phyloP scores from a whole-genome alignment of 1,140 invertebrate species.

The Meloidogyne chitwoodi region DNA sequence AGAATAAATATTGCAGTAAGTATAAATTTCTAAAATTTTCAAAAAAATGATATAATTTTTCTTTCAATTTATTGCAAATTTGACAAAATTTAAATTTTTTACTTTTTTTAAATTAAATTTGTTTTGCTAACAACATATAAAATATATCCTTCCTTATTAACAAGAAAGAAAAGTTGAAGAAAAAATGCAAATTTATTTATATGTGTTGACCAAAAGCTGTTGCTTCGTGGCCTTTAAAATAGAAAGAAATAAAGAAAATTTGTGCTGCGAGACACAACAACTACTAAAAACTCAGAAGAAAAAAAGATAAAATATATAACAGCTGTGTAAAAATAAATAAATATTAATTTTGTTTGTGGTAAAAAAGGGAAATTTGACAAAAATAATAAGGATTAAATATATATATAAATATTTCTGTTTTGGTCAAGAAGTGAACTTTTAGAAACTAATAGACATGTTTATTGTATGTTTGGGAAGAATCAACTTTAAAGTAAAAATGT shows the following conservation, averaged over 20 bases:
- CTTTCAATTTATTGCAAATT: no score
- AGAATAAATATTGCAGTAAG: no score
- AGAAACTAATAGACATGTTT: no score
- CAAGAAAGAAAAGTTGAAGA: neutral
- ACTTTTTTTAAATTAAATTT: neutral
- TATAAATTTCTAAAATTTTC: neutral
- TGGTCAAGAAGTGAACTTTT: neutral
- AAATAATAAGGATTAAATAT: neutral
- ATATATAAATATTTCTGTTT: no score
- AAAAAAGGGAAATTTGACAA: neutral
- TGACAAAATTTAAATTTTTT: no score
- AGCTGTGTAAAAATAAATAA: neutral
- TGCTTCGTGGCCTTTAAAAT: neutral
- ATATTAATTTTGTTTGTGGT: neutral
- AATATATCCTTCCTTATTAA: neutral
- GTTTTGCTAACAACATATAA: neutral
- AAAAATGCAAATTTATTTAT: neutral
- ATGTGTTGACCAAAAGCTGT: neutral
- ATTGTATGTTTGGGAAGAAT: no score
- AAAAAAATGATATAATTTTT: no score
- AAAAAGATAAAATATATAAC: neutral
- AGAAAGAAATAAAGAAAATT: neutral
- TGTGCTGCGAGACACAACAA: neutral
- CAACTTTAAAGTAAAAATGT: no score
- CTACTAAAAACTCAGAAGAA: neutral